Evolutionary conservation across 2,113 vertebrate species (phyloP).

Genomic region (Pimephales promelas): DNA sequence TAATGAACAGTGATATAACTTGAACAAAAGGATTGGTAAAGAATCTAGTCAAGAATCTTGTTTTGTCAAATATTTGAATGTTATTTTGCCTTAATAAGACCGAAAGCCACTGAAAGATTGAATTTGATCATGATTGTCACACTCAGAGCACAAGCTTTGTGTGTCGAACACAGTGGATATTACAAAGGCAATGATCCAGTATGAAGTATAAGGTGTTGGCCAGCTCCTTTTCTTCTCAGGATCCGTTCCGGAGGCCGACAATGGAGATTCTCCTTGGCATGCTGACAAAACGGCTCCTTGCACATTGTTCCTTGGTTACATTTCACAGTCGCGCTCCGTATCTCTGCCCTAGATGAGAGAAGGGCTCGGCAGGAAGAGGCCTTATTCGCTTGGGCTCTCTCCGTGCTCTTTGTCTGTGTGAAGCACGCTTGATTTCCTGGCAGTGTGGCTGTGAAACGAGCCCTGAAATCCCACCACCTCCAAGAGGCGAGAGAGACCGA

Average conservation of each 20-base stretch:
- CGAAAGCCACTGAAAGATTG: background rate
- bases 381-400: constrained; percentile 54
- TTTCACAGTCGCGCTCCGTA: constrained; percentile 63
- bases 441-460: constrained; percentile 63
- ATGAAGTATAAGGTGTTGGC: constrained; percentile 41
- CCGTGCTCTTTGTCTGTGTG: constrained; percentile 58
- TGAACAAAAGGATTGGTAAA: background rate
- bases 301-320: constrained; percentile 67
- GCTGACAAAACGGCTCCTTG: constrained; percentile 62
- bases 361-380: constrained; percentile 54
- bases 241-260: constrained; percentile 61
- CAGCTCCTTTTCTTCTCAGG: constrained; percentile 50
- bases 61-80: background rate
- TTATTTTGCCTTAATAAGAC: background rate
- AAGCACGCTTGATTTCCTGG: constrained; percentile 61
- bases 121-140: constrained; percentile 15
- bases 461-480: constrained; percentile 62
- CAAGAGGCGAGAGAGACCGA: constrained; percentile 45
- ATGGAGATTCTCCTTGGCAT: constrained; percentile 58
- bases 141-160: constrained; percentile 43
- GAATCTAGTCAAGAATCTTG: background rate
- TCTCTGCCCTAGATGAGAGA: constrained; percentile 52
- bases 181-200: constrained; percentile 59
- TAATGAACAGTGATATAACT: background rate
- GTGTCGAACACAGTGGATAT: constrained; percentile 43